Conservation (phyloP, 2,888 invertebrate genomes). For the Osmoderma eremita region DNA sequence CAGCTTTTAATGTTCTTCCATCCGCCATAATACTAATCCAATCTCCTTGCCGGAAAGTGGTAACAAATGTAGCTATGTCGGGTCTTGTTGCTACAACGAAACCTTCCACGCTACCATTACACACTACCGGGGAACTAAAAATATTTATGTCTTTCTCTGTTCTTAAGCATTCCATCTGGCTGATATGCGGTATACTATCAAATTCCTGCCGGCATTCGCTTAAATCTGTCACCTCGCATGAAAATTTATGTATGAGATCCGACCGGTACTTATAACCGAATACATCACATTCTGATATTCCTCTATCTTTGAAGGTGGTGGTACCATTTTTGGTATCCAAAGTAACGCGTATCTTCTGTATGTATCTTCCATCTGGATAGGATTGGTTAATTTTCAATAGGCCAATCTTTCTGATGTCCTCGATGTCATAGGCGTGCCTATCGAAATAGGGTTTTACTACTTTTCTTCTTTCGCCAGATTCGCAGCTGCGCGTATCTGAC, state of each 20-base stretch:
- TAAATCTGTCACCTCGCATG: background rate
- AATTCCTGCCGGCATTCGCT: background rate
- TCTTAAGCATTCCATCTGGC: background rate
- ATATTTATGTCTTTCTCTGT: background rate
- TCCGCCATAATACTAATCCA: slow-evolving; percentile 30
- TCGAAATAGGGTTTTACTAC: slow-evolving; percentile 5
- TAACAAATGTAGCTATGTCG: background rate
- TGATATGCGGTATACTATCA: background rate
- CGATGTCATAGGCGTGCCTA: background rate
- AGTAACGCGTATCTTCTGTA: background rate
- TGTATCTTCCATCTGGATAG: background rate
- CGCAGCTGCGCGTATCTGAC: background rate
- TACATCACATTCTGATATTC: slow-evolving; percentile 2
- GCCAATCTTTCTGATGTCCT: slow-evolving; percentile 12
- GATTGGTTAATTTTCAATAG: slow-evolving; percentile 2
- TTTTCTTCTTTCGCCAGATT: background rate
- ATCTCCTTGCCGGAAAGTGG: slow-evolving; percentile 9
- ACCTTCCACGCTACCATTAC: slow-evolving; percentile 3
- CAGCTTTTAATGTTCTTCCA: slow-evolving; percentile 23
- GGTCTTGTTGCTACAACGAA: slow-evolving; percentile 9
- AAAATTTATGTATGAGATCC: background rate
- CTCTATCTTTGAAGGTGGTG: background rate
- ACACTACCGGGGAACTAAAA: slow-evolving; percentile 24
- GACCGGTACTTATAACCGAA: slow-evolving; percentile 4
- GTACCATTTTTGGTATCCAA: background rate